Conservation (phyloP, 2,888 invertebrate genomes). For the Lymantria monacha region DNA sequence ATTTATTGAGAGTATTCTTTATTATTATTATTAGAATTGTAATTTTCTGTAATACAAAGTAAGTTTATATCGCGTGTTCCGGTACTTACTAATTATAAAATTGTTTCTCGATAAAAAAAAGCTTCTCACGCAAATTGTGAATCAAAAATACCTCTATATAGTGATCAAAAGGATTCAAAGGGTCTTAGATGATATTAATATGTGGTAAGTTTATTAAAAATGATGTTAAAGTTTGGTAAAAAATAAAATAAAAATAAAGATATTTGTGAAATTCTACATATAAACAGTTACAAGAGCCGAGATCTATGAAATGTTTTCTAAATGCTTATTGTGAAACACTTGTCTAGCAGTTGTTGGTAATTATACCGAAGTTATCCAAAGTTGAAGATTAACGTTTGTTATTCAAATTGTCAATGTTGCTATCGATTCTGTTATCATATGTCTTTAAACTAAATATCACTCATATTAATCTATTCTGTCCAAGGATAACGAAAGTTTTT, state of each 20-base stretch:
- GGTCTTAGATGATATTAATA: slow-evolving; percentile 72
- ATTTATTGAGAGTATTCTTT: slow-evolving; percentile 53
- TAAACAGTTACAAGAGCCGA: slow-evolving; percentile 41
- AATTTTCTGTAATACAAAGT: slow-evolving; percentile 11
- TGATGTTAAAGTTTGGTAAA: slow-evolving; percentile 71
- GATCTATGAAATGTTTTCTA: slow-evolving; percentile 29
- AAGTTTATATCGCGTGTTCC: slow-evolving; percentile 26
- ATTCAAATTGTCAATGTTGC: slow-evolving; percentile 32
- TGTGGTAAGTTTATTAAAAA: slow-evolving; percentile 74
- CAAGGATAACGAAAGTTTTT: too few species aligned
- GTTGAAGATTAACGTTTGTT: slow-evolving; percentile 49
- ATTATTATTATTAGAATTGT: slow-evolving; percentile 13
- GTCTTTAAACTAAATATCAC: too few species aligned
- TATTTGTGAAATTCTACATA: slow-evolving; percentile 72
- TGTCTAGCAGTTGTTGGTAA: slow-evolving; percentile 7
- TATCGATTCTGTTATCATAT: too few species aligned
- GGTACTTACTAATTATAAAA: slow-evolving; percentile 54
- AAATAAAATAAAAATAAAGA: slow-evolving; percentile 43
- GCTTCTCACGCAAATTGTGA: slow-evolving; percentile 57
- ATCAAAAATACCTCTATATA: slow-evolving; percentile 77
- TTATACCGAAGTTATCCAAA: slow-evolving; percentile 58
- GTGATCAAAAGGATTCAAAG: slow-evolving; percentile 77
- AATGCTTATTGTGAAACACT: slow-evolving; percentile 28
- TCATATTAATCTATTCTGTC: too few species aligned
- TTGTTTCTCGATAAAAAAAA: slow-evolving; percentile 44